Evolutionary conservation across 2,113 vertebrate genomes (phyloP).

Genomic region (Nanorana parkeri): DNA sequence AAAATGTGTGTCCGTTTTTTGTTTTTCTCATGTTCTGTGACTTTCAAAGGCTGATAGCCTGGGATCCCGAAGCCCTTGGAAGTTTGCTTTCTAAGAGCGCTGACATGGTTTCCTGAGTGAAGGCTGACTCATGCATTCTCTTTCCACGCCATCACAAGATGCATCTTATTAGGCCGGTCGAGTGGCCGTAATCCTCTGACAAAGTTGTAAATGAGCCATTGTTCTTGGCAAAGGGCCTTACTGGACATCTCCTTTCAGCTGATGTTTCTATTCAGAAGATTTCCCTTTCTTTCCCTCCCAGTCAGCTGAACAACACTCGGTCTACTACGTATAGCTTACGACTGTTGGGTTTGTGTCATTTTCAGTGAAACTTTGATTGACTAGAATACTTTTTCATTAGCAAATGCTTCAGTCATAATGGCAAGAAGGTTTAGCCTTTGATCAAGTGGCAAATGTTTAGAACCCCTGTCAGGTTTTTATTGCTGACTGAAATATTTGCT

Average conservation of each 20-base stretch:
- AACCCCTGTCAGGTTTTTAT: too few species aligned
- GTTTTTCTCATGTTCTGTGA: too few species aligned
- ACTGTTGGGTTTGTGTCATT: background rate
- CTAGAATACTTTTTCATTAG: too few species aligned
- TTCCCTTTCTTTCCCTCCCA: slow-evolving; percentile 10
- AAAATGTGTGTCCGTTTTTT: background rate
- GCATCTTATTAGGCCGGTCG: slow-evolving; percentile 41
- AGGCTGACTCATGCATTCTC: slow-evolving; percentile 1
- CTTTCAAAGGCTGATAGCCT: background rate
- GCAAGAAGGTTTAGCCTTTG: too few species aligned
- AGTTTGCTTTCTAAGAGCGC: slow-evolving; percentile 9
- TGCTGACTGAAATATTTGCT: too few species aligned
- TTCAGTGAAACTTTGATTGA: too few species aligned
- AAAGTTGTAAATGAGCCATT: slow-evolving; percentile 51
- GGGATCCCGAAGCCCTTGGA: background rate
- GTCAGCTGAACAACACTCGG: slow-evolving; percentile 22
- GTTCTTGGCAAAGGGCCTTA: slow-evolving; percentile 29
- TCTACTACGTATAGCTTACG: background rate
- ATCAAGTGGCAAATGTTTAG: too few species aligned
- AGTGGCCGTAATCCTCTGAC: slow-evolving; percentile 52
- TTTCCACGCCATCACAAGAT: slow-evolving; percentile 14
- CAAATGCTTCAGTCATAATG: too few species aligned
- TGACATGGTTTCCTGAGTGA: slow-evolving; percentile 8
- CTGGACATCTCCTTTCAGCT: slow-evolving; percentile 38
- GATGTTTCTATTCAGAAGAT: slow-evolving; percentile 34